Base-by-base conservation (phyloP, 2,888 invertebrate species). In the Candidula unifasciata region DNA sequence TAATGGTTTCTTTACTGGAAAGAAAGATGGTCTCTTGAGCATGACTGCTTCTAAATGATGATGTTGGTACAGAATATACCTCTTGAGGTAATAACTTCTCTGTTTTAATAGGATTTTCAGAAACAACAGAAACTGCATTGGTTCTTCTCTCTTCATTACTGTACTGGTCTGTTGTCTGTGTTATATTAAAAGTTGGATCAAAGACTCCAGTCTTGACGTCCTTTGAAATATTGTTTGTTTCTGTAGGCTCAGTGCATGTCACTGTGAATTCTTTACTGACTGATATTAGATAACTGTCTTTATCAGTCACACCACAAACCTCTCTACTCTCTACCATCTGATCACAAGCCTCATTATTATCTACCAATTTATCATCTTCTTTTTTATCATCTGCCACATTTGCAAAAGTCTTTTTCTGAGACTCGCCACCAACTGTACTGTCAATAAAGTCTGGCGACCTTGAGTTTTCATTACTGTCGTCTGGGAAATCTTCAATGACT, bases 401-500 rank as follows among this genome's bases (percentile, higher is more conserved):
- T 8, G 74, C 13, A 30, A 54, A 30, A 27, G 44, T 13, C 54
- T 13, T 24, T 3, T 8, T 33, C 16, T 79, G 27, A 3, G 44
- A 16, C 3, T 44, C 57, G 37, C 27, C 13, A n/a, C 66, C 66
- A 44, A 30, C 21, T 44, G 27, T n/a, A 24, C n/a, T 64, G 33
- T 52, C 66, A 13, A 30, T 30, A 16, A 27, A 30, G 52, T 37
- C 44, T 44, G 68, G 13, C 18, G 82, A 82, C 13, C 37, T 33
- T 27, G 73, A 71, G 37, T 73, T 82, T 18, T 82, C 82, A 10
- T 44, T 27, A 27, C 64, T 64, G 13, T 60, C 74, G 24, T n/a
- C 27, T 16, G n/a, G 8, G 24, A 52, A 64, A 21, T 69, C 80
- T 21, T 86, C 84, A 30, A 86, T 64, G 6, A 77, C 83, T 18